A percentile compares a stretch with the other conserved stretches of the same genome.
phyloP scores from a whole-genome alignment of 2,888 invertebrate genomes.

The Drosophila neonasuta region DNA sequence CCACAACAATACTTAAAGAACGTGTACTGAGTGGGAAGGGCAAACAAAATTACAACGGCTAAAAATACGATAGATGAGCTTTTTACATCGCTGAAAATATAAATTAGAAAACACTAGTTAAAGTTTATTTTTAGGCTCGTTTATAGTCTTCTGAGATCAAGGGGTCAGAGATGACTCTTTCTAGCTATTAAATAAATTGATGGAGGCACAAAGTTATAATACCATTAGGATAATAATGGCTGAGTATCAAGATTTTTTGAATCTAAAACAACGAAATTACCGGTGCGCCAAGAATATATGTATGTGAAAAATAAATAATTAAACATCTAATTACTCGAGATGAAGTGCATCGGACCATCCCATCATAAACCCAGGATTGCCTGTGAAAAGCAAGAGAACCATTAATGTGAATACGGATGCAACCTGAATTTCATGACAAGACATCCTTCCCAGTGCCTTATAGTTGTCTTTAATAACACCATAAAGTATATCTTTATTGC shows the following conservation, averaged over 20 bases:
- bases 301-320: neutral
- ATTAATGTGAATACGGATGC: slow-evolving; percentile 88
- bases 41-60: slow-evolving; percentile 89
- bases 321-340: slow-evolving; percentile 46
- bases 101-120: neutral
- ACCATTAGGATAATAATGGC: slow-evolving; percentile 66
- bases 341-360: slow-evolving; percentile 88
- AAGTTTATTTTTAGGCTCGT: too few relatives aligned
- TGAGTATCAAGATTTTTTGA: too few relatives aligned
- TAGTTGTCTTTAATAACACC: slow-evolving; percentile 80
- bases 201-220: too few relatives aligned
- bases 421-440: slow-evolving; percentile 88
- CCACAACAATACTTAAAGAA: slow-evolving; percentile 86
- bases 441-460: slow-evolving; percentile 88
- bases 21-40: slow-evolving; percentile 89
- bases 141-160: neutral
- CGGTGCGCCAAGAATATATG: too few relatives aligned
- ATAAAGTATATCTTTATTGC: slow-evolving; percentile 85
- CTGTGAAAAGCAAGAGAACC: slow-evolving; percentile 91
- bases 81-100: slow-evolving; percentile 49
- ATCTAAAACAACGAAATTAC: too few relatives aligned
- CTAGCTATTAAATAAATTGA: too few relatives aligned
- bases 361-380: slow-evolving; percentile 90
- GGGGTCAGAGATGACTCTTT: too few relatives aligned
- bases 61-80: slow-evolving; percentile 87